These are phyloP conservation scores for Drepana arcuata DNA, from an alignment of 1,140 invertebrate genomes.

Conservation along the genomic window DNA sequence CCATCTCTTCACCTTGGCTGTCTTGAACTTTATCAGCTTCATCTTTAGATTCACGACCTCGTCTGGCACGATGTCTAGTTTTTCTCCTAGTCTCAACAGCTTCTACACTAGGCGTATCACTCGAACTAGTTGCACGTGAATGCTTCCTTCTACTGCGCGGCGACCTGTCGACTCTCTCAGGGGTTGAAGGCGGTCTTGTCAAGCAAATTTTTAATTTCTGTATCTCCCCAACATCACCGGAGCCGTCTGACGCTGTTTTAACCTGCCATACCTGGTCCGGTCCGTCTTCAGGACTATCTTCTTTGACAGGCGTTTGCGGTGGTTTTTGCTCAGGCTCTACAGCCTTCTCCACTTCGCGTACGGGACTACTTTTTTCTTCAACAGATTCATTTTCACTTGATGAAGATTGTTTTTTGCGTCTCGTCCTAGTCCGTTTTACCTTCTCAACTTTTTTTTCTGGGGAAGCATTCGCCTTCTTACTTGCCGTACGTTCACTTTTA, in stretches of 20 bases:
- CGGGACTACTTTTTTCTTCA: constrained; percentile 36
- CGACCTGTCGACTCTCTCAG: constrained; percentile 52
- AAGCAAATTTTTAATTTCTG: constrained; percentile 62
- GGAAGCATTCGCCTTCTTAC: constrained; percentile 46
- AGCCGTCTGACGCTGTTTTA: constrained; percentile 42
- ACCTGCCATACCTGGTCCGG: constrained; percentile 61
- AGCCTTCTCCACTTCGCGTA: constrained; percentile 20
- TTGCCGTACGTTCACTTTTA: constrained; percentile 52
- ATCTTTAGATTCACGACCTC: constrained; percentile 37
- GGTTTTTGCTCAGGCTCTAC: constrained; percentile 21
- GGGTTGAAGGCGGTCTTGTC: constrained; percentile 54
- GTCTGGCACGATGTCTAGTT: constrained; percentile 41
- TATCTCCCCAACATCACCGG: constrained; percentile 49
- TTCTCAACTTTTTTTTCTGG: constrained; percentile 55
- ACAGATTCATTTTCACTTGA: constrained; percentile 52
- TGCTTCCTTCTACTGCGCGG: constrained; percentile 61
- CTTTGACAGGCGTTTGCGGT: constrained; percentile 31
- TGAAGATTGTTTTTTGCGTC: constrained; percentile 48
- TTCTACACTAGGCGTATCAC: constrained; percentile 48
- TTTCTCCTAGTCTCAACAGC: constrained; percentile 49
- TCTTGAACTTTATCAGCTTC: constrained; percentile 35
- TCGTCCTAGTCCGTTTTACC: constrained; percentile 38
- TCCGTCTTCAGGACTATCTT: constrained; percentile 39
- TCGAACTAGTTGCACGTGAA: constrained; percentile 53
- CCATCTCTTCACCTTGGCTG: constrained; percentile 30